Evolutionary conservation across 2,113 vertebrate genomes (phyloP), one percentile per base, ranked within the genome.

Genomic region (Perccottus glenii): DNA sequence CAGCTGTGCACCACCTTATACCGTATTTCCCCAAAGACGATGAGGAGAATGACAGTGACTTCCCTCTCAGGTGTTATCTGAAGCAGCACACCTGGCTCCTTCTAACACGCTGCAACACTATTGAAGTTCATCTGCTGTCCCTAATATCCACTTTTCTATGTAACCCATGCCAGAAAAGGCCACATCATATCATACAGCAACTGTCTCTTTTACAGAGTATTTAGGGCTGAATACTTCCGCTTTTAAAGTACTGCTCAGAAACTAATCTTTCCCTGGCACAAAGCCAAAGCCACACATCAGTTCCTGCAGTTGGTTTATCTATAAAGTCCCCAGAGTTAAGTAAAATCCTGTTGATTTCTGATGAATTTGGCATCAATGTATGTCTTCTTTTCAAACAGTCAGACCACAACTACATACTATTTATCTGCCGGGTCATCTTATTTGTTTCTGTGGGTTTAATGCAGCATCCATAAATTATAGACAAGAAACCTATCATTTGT

Each of bases 181-280:
- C 50, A 46, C 4, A 32, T 14, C 50, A 11, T 53, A 53, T 53
- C 51, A 53, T 53, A 32, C 35, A 8, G 27, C 8, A 35, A 53
- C 32, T 40, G 38, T 40, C 38, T 40, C 38, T 40, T 40, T 40
- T 40, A 40, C 38, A 35, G 32, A 27, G 5, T 36, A 36, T 12
- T 36, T 55, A 55, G 33, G 51, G 12, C 51, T 36, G 51, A 32
- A 55, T 32, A 55, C 35, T 55, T 14, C 51, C n/a, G 33, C 51
- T 36, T 33, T 3, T 8, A 14, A 53, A 11, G 32, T 11, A 55
- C 14, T 14, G 33, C n/a, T 36, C 12, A n/a, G 33, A 7, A 55
- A 36, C 52, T 38, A 36, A 55, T 55, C 52, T 55, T 36, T 11
- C 12, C 35, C 52, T 33, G 1, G 11, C 52, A 55, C 52, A 55